Evolutionary conservation across 2,888 invertebrate genomes (phyloP).

Genomic region (Ditula angustiorana): DNA sequence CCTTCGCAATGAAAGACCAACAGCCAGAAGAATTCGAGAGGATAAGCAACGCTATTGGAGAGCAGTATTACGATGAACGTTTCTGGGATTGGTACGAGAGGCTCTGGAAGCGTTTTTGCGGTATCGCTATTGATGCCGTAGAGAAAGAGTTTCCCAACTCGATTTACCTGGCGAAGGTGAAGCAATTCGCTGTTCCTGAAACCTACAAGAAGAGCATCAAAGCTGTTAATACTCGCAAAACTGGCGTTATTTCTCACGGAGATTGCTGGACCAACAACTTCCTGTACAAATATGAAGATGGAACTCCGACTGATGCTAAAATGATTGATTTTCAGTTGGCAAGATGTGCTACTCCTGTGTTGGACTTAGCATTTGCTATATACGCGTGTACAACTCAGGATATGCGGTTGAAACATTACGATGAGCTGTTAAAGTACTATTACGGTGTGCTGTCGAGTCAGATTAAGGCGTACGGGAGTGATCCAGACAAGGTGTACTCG

Average conservation of each 20-base stretch:
- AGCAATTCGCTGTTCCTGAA: slow-evolving; percentile 81
- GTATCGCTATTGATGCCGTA: slow-evolving; percentile 87
- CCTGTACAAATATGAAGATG: slow-evolving; percentile 75
- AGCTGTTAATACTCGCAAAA: slow-evolving; percentile 65
- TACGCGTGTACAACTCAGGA: slow-evolving; percentile 86
- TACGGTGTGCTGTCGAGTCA: slow-evolving; percentile 82
- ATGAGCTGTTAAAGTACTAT: slow-evolving; percentile 86
- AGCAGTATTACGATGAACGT: slow-evolving; percentile 85
- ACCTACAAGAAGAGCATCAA: slow-evolving; percentile 78
- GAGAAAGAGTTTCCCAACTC: slow-evolving; percentile 86
- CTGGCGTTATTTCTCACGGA: slow-evolving; percentile 88
- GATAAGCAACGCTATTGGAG: slow-evolving; percentile 72
- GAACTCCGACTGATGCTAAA: slow-evolving; percentile 71
- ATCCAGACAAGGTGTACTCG: slow-evolving; percentile 83
- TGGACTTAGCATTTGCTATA: slow-evolving; percentile 84
- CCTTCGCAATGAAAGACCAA: slow-evolving; percentile 85
- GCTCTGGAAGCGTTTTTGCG: slow-evolving; percentile 80
- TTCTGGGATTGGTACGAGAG: slow-evolving; percentile 84
- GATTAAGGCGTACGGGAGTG: slow-evolving; percentile 86
- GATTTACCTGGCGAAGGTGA: slow-evolving; percentile 84
- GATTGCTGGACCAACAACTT: slow-evolving; percentile 93
- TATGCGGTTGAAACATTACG: slow-evolving; percentile 84
- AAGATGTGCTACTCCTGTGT: slow-evolving; percentile 83
- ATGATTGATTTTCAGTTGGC: slow-evolving; percentile 90
- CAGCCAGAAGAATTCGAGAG: slow-evolving; percentile 77